Base-by-base conservation (phyloP, 2,113 vertebrate species). In the Ictalurus punctatus region DNA sequence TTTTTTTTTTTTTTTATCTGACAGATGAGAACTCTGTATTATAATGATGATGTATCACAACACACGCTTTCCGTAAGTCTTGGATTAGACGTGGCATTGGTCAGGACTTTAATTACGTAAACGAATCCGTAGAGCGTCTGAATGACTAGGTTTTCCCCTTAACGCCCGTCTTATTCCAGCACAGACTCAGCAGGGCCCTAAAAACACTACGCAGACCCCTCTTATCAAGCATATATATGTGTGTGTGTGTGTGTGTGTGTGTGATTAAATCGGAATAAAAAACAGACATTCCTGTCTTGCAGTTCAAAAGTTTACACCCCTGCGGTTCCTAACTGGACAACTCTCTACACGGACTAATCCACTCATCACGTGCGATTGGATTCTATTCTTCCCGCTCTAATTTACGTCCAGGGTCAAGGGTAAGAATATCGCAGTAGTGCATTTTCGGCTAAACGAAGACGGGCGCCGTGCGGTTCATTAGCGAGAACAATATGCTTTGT, bases 401-500 rank as follows among this genome's bases (percentile, higher is more conserved):
- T 79, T 54, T 27, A n/a, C 25, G 5, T 16, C 76, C 4, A 37
- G 12, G 69, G 9, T 87, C 83, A 88, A 91, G 93, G 95, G 95
- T 94, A 94, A 89, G 85, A 92, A 91, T 93, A 90, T 93, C 3
- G 27, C 74, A 14, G 44, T 23, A 13, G 92, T 91, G 89, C 78
- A 34, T 84, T 91, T 90, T 93, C 91, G 5, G 76, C 78, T 83
- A 83, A 80, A 88, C 34, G 69, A 90, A 87, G 88, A 56, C 44
- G 17, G 54, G 56, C n/a, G n/a, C 25, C 9, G 58, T 86, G 85
- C 19, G 8, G 74, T 86, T 90, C 89, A 81, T 92, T 94, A 93
- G 91, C 89, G 82, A 82, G 91, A 94, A 92, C 93, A 94, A 93
- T 94, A 89, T 92, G 94, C 63, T 94, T 94, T 94, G 91, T 92